These are phyloP conservation scores for Muntiacus reevesi DNA, from an alignment of 2,113 vertebrate genomes.

Conservation along the genomic window DNA sequence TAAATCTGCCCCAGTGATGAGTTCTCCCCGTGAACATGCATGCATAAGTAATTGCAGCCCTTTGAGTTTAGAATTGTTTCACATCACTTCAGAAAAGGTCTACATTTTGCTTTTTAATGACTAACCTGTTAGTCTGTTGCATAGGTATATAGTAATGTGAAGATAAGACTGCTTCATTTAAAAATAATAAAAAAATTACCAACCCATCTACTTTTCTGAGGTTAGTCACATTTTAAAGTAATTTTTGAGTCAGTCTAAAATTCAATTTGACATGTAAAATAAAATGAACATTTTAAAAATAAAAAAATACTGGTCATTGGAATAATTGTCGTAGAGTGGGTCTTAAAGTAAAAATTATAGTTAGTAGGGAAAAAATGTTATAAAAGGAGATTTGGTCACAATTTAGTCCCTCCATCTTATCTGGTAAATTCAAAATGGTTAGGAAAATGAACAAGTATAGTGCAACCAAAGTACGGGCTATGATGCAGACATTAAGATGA, in stretches of 20 bases:
- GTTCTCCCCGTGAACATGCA: accelerated
- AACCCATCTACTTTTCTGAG: background rate
- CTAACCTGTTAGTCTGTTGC: background rate
- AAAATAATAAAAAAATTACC: background rate
- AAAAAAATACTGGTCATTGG: background rate
- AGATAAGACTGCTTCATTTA: background rate
- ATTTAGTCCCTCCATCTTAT: background rate
- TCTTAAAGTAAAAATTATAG: background rate
- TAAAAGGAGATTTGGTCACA: background rate
- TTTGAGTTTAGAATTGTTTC: background rate
- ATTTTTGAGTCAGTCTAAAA: background rate
- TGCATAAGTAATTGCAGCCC: background rate
- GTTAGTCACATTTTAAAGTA: background rate
- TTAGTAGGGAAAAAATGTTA: background rate
- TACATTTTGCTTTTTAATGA: background rate
- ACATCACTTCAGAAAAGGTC: background rate
- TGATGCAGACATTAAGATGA: accelerated
- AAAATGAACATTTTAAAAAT: background rate
- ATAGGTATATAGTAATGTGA: background rate
- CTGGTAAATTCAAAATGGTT: background rate
- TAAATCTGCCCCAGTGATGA: background rate
- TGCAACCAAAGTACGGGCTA: accelerated
- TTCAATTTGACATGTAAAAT: background rate
- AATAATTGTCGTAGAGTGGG: background rate
- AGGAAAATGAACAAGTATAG: background rate